Evolutionary conservation across 2,113 vertebrate species (phyloP), one percentile per base, ranked within the genome.

Genomic region (Dendropsophus ebraccatus): DNA sequence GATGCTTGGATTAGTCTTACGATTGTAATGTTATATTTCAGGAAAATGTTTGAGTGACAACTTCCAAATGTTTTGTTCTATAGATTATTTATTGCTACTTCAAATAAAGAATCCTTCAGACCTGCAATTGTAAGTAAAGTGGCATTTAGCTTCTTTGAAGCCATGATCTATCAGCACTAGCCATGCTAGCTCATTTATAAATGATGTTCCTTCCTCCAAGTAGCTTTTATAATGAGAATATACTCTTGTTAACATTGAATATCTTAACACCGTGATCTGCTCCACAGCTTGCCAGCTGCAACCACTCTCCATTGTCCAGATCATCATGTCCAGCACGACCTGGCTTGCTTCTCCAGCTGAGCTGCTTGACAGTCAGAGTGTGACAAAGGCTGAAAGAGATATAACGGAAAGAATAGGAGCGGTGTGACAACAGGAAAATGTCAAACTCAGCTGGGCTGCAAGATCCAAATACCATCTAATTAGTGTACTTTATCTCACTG

Each of bases 251-350:
- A 92, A 99, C 88, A 90, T 90, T 96, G 92, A 97, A 95, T 93
- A 99, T 97, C 93, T 96, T 99, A 92, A 99, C 95, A 75, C 92
- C 91, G 84, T 97, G 94, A 94, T 99, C 98, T 4, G 95, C 95
- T 60, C 97, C 93, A 88, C 96, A 97, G 73, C 96, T 99, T 88
- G 96, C 97, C 50, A 99, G 94, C 91, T 99, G 95, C 88, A 98
- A 83, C 96, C 96, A 97, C 81, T 93, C 92, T 54, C 91, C 89
- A 88, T 90, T 92, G 85, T 91, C 91, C 41, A 84, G 83, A 45
- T 91, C 89, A 4, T 91, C 90, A 86, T 90, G 91, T 87, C 95
- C 94, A 11, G 93, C 92, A 83, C 91, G 92, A 50, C 95, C 95
- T 0, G 56, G 88, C 17, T 82, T 90, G 72, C 90, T 96, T 93